phyloP scores from a whole-genome alignment of 2,113 vertebrate species.

The Ovis aries region DNA sequence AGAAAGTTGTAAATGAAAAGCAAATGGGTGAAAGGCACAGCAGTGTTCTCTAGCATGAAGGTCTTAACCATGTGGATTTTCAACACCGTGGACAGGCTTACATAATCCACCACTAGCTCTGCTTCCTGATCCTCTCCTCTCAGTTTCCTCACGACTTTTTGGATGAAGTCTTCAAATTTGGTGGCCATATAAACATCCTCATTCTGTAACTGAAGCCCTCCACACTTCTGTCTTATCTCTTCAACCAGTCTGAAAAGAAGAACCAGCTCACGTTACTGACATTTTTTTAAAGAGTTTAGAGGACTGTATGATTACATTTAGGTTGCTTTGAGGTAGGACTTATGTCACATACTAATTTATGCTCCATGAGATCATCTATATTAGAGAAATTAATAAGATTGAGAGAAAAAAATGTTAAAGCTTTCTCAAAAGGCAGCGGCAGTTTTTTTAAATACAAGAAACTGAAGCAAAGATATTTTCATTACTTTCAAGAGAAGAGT shows the following conservation, averaged over 20 bases:
- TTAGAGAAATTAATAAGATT: background rate
- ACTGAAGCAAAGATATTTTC: background rate
- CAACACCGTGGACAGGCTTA: conserved; percentile 64
- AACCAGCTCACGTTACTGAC: background rate
- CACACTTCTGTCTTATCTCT: conserved; percentile 84
- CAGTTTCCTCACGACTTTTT: conserved; percentile 82
- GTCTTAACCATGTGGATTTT: background rate
- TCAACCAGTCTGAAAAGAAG: conserved; percentile 82
- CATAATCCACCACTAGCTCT: conserved; percentile 81
- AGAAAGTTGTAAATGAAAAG: background rate
- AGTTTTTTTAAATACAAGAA: background rate
- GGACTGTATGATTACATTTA: background rate
- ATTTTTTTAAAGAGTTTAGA: background rate
- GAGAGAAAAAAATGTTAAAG: background rate
- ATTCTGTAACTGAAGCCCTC: conserved; percentile 82
- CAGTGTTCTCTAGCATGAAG: fast-evolving
- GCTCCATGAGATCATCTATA: background rate
- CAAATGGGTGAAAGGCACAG: background rate
- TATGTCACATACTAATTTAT: background rate
- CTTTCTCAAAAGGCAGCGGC: background rate
- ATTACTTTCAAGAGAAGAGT: background rate
- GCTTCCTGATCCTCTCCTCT: conserved; percentile 82
- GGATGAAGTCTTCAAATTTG: conserved; percentile 84
- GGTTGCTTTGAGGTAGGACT: background rate
- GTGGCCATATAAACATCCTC: conserved; percentile 89